These are phyloP conservation scores for Ectemnius continuus DNA, from an alignment of 2,888 invertebrate genomes.

Conservation along the genomic window DNA sequence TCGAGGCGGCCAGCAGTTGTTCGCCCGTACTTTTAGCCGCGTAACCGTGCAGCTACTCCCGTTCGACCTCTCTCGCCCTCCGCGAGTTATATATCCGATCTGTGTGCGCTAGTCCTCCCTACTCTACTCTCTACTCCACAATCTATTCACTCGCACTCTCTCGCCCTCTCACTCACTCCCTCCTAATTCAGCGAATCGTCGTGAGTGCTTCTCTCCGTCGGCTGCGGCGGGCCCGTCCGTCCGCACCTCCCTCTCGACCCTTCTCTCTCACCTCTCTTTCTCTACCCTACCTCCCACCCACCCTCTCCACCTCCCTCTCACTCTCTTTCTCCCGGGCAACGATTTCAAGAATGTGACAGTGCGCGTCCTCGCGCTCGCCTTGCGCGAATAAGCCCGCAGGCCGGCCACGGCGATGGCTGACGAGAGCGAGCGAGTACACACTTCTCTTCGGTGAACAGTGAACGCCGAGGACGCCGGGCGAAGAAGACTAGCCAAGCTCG, in stretches of 20 bases:
- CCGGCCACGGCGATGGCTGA: slow-evolving; percentile 59
- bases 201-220: neutral
- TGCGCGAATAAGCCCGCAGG: slow-evolving; percentile 62
- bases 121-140: slow-evolving; percentile 46
- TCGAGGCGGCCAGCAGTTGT: slow-evolving; percentile 10
- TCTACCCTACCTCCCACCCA: slow-evolving; percentile 8
- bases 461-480: slow-evolving; percentile 8
- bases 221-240: slow-evolving; percentile 2
- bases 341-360: slow-evolving; percentile 72
- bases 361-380: slow-evolving; percentile 65
- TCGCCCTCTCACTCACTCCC: slow-evolving; percentile 27
- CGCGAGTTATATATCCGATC: slow-evolving; percentile 54
- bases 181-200: neutral
- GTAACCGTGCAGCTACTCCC: slow-evolving; percentile 42
- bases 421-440: slow-evolving; percentile 43
- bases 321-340: slow-evolving; percentile 48
- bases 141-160: neutral
- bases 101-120: slow-evolving; percentile 38
- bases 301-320: slow-evolving; percentile 30
- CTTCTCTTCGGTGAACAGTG: slow-evolving; percentile 47
- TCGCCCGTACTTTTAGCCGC: slow-evolving; percentile 35
- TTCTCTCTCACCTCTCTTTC: slow-evolving; percentile 13
- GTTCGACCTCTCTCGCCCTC: slow-evolving; percentile 60
- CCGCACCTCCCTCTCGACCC: slow-evolving; percentile 12
- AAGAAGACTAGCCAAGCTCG: slow-evolving; percentile 11